Conservation (phyloP, 2,888 invertebrate species). For the Malthinus seriepunctatus region DNA sequence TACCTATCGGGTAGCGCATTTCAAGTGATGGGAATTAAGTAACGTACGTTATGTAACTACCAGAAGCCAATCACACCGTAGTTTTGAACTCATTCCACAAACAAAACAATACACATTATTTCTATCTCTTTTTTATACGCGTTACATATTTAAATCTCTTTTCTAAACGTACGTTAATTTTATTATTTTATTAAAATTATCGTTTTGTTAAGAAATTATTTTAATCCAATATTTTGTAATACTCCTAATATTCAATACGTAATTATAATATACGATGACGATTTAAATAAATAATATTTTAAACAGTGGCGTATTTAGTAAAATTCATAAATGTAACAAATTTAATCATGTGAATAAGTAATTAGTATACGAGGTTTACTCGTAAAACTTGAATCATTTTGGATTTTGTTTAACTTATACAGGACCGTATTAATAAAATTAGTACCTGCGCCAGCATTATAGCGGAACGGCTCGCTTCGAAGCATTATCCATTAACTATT, state of each 20-base stretch:
- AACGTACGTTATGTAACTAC: conserved; percentile 26
- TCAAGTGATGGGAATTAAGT: conserved; percentile 18
- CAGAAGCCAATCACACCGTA: conserved; percentile 24
- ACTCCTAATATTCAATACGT: neutral
- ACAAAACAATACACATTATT: conserved; percentile 20
- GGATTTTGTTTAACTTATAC: too few species aligned
- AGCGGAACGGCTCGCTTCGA: too few species aligned
- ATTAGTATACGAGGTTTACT: too few species aligned
- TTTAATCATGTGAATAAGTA: too few species aligned
- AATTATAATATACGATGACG: too few species aligned
- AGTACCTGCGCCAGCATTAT: too few species aligned
- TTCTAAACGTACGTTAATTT: conserved; percentile 13
- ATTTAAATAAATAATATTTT: too few species aligned
- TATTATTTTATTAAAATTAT: conserved; percentile 10
- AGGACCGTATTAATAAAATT: too few species aligned
- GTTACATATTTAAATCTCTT: neutral
- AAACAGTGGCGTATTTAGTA: too few species aligned
- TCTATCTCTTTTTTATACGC: conserved; percentile 12
- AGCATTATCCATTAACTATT: too few species aligned
- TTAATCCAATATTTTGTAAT: neutral
- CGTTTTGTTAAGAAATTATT: conserved; percentile 1
- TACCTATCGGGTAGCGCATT: conserved; percentile 23
- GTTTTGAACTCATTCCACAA: conserved; percentile 25
- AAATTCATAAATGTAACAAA: too few species aligned
- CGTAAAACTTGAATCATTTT: too few species aligned